phyloP scores from a whole-genome alignment of 2,113 vertebrate genomes.

The Lanius collurio region DNA sequence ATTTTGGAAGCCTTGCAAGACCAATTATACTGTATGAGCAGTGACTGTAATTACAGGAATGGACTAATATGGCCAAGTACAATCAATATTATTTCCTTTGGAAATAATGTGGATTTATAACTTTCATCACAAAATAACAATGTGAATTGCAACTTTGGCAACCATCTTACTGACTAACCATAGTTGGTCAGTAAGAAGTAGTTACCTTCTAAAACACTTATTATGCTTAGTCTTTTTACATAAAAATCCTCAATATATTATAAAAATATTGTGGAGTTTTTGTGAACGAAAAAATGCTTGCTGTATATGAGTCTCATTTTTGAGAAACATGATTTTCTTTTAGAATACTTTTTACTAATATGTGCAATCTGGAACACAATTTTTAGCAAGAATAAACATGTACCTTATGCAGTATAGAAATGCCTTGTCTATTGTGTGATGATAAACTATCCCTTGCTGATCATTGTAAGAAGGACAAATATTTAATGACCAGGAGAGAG shows the following conservation, averaged over 20 bases:
- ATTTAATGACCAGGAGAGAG: background rate
- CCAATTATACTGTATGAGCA: background rate
- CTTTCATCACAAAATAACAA: background rate
- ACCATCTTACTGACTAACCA: too few species aligned
- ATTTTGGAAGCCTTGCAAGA: background rate
- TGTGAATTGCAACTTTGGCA: background rate
- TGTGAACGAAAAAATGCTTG: background rate
- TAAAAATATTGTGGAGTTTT: fast-evolving
- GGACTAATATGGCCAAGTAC: background rate
- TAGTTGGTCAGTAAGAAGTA: background rate
- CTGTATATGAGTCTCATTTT: background rate
- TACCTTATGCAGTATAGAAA: background rate
- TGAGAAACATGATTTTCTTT: background rate
- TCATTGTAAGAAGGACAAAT: background rate
- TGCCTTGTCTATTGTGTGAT: background rate
- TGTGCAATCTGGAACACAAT: background rate
- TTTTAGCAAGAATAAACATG: background rate
- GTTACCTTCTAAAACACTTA: background rate
- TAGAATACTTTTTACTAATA: background rate
- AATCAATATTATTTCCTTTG: background rate
- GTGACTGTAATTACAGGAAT: background rate
- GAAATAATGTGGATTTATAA: background rate
- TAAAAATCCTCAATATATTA: background rate
- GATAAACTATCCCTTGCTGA: background rate
- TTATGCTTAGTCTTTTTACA: background rate